Evolutionary conservation across 2,113 vertebrate species (phyloP).

Genomic region (Onychostoma macrolepis): DNA sequence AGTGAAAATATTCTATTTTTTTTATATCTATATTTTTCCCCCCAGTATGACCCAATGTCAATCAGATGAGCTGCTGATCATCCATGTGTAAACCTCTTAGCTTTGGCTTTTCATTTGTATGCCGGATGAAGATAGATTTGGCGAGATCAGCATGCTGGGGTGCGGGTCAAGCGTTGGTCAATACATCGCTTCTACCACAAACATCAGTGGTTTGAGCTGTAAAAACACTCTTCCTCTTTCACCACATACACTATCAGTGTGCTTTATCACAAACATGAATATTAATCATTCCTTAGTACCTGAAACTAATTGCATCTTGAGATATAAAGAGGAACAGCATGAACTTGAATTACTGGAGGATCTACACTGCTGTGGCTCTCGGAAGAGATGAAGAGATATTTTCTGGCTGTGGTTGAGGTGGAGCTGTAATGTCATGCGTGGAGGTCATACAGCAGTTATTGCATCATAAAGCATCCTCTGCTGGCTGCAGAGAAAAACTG

Average conservation of each 20-base stretch:
- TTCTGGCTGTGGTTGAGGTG: not conserved
- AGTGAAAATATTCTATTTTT: not conserved
- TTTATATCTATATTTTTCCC: not conserved
- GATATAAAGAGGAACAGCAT: not conserved
- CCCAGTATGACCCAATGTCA: not conserved
- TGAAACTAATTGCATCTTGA: not conserved
- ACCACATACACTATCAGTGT: not conserved
- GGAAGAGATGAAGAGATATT: not conserved
- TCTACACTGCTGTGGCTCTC: not conserved
- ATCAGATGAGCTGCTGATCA: not conserved
- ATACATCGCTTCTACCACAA: not conserved
- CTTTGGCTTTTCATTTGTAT: not conserved
- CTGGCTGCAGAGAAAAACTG: constrained; percentile 8
- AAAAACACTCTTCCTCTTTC: not conserved
- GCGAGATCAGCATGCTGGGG: not conserved
- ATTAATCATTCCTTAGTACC: not conserved
- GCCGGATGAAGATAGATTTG: not conserved
- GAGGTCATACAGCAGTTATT: not conserved
- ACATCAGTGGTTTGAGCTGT: not conserved
- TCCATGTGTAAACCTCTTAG: not conserved
- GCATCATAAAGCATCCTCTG: constrained; percentile 22
- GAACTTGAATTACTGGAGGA: not conserved
- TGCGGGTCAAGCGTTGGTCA: not conserved
- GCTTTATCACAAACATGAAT: not conserved
- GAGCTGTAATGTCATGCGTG: not conserved